phyloP scores from a whole-genome alignment of 1,140 invertebrate species.

The Planococcus citri region DNA sequence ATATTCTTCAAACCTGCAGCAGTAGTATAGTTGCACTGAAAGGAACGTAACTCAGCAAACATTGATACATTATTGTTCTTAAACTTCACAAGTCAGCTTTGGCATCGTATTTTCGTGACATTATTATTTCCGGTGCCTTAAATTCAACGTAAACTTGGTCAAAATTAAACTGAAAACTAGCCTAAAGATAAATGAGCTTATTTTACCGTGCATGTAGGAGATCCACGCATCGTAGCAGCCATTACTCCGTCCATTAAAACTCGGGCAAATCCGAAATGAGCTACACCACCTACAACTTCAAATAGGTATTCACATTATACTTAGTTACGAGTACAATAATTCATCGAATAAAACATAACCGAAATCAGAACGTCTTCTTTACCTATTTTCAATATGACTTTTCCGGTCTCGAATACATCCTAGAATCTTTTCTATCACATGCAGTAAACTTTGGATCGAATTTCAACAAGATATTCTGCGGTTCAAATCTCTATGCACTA shows the following conservation, averaged over 20 bases:
- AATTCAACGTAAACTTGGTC: conserved; percentile 25
- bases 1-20: conserved; percentile 95
- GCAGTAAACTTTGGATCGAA: conserved; percentile 55
- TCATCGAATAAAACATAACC: conserved; percentile 25
- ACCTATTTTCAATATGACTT: conserved; percentile 92
- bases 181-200: neutral
- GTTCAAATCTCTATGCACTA: conserved; percentile 98
- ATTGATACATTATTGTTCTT: conserved; percentile 98
- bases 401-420: conserved; percentile 61
- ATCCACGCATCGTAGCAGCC: conserved; percentile 98
- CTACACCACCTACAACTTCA: conserved; percentile 47
- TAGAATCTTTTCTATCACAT: neutral
- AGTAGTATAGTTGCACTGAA: conserved; percentile 94
- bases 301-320: too few relatives aligned
- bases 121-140: conserved; percentile 96
- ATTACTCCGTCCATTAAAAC: conserved; percentile 97
- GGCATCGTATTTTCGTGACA: conserved; percentile 96
- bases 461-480: conserved; percentile 89
- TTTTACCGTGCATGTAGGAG: conserved; percentile 97
- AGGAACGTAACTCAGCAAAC: conserved; percentile 94
- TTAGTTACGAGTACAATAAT: too few relatives aligned
- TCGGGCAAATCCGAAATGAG: conserved; percentile 98
- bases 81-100: conserved; percentile 99
- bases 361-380: too few relatives aligned
- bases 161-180: neutral